Conservation (phyloP, 2,888 invertebrate genomes). For the Kryphioiulus occultus region DNA sequence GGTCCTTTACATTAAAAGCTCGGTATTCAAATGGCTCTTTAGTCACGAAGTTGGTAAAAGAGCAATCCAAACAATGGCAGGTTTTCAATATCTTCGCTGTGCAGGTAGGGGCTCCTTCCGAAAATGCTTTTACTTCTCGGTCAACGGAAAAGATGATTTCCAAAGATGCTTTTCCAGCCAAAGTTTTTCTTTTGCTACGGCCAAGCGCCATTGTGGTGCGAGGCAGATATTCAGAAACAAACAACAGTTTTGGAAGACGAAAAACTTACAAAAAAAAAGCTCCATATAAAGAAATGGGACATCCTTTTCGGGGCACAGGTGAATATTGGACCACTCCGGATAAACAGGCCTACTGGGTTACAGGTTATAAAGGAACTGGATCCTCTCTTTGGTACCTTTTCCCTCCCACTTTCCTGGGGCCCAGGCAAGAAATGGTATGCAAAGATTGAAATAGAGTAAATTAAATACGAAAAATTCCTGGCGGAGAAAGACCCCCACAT, state of each 20-base stretch:
- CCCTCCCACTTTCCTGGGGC: not conserved
- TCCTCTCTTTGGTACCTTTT: not conserved
- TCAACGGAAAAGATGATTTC: conserved; percentile 46
- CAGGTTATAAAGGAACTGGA: conserved; percentile 1
- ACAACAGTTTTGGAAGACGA: conserved; percentile 42
- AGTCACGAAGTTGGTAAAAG: conserved; percentile 49
- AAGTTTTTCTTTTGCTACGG: conserved; percentile 15
- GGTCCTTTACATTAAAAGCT: conserved; percentile 42
- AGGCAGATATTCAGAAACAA: conserved; percentile 42
- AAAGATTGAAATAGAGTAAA: conserved; percentile 2
- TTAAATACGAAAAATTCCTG: conserved; percentile 20
- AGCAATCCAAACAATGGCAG: conserved; percentile 49
- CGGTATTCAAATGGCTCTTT: conserved; percentile 37
- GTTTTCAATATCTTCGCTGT: conserved; percentile 21
- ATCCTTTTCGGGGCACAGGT: conserved; percentile 39
- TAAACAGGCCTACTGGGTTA: conserved; percentile 20
- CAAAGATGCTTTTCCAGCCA: conserved; percentile 44
- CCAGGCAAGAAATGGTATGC: conserved; percentile 6
- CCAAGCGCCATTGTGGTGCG: not conserved
- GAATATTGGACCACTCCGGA: conserved; percentile 41
- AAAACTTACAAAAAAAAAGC: conserved; percentile 29
- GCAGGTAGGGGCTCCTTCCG: conserved; percentile 12
- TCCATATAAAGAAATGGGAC: conserved; percentile 27
- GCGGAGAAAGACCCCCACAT: not conserved
- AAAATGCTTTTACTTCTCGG: conserved; percentile 44